A percentile compares a stretch with the other conserved stretches of the same genome.
These are phyloP conservation scores for Nannobrachium achirus DNA, from an alignment of 2,113 vertebrate genomes.

Conservation along the genomic window DNA sequence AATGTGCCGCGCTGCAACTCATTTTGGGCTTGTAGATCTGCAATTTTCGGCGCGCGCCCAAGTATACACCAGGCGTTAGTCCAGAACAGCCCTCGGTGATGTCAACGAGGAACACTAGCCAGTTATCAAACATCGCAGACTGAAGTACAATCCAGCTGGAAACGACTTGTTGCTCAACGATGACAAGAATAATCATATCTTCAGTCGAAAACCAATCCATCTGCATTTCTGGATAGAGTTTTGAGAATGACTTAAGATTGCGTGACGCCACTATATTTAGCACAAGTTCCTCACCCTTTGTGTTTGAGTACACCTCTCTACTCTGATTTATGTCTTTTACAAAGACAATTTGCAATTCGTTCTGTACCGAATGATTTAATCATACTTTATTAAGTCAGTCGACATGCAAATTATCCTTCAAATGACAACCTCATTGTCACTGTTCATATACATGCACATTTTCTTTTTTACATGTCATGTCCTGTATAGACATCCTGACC, in stretches of 20 bases:
- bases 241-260: constrained; percentile 70
- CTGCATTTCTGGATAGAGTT: constrained; percentile 62
- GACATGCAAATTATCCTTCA: no score
- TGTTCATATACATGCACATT: no score
- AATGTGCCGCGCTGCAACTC: no score
- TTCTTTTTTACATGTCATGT: no score
- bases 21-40: no score
- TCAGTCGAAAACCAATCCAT: constrained; percentile 50
- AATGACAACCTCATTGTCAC: no score
- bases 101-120: constrained; percentile 46
- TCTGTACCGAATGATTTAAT: constrained; percentile 12
- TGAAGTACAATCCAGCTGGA: constrained; percentile 63
- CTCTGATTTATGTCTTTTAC: constrained; percentile 16
- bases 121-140: constrained; percentile 54
- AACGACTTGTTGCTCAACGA: constrained; percentile 40
- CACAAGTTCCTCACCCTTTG: constrained; percentile 18
- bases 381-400: no score
- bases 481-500: no score
- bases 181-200: constrained; percentile 69
- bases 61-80: neutral
- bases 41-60: no score
- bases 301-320: constrained; percentile 3
- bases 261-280: constrained; percentile 59
- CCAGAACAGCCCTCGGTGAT: constrained; percentile 40
- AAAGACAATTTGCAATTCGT: constrained; percentile 9